These are phyloP conservation scores for Gorsachius magnificus DNA, from an alignment of 2,797 vertebrate species.

Conservation along the genomic window DNA sequence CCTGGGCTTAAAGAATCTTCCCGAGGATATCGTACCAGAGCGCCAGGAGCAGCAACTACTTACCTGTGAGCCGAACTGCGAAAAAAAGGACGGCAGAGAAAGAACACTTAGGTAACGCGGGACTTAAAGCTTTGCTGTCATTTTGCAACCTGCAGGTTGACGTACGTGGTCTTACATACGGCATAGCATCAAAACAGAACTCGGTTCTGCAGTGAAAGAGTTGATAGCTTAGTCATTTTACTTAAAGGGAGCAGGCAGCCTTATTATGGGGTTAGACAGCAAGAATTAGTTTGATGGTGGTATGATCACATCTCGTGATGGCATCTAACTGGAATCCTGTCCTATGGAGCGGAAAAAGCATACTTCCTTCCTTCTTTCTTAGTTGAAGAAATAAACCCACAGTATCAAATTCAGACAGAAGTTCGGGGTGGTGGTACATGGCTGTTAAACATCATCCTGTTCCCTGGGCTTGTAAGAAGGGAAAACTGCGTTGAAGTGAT, in stretches of 20 bases:
- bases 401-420: constrained; percentile 59
- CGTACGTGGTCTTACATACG: constrained; percentile 60
- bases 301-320: constrained; percentile 47
- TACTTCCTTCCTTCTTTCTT: constrained; percentile 52
- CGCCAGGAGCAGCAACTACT: constrained; percentile 70
- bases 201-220: constrained; percentile 68
- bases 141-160: constrained; percentile 44
- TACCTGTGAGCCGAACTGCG: constrained; percentile 39
- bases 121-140: constrained; percentile 67
- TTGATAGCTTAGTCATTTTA: constrained; percentile 78
- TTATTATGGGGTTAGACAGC: constrained; percentile 63
- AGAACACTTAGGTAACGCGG: constrained; percentile 74
- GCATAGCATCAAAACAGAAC: constrained; percentile 55
- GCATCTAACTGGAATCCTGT: constrained; percentile 46
- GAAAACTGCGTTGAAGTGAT: constrained; percentile 66
- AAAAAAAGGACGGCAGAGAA: constrained; percentile 52
- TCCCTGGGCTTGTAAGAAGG: constrained; percentile 45
- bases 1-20: constrained; percentile 55
- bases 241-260: constrained; percentile 67
- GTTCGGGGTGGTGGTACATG: constrained; percentile 58
- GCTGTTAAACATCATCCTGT: constrained; percentile 46
- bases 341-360: constrained; percentile 62
- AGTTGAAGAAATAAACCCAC: constrained; percentile 58
- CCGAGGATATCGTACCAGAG: constrained; percentile 60
- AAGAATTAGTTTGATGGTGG: constrained; percentile 56